Evolutionary conservation across 2,888 invertebrate species (phyloP), one percentile per base, ranked within the genome.

Genomic region (Ectemnius cavifrons): DNA sequence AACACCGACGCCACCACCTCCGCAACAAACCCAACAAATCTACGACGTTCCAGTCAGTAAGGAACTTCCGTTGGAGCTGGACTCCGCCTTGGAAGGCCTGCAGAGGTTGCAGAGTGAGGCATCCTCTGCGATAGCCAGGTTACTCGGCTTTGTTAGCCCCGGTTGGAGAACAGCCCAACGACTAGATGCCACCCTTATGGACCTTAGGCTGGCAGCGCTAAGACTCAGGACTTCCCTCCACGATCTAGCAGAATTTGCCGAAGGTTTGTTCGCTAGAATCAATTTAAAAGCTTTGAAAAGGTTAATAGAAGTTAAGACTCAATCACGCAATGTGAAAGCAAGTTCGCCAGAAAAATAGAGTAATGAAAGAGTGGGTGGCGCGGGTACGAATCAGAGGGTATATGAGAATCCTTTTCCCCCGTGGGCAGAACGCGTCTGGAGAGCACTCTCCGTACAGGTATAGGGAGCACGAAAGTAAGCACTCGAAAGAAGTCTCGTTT

Each of bases 171-270:
- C 94, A 75, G 94, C 94, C 77, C 96, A 96, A 37, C 95, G 95
- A 87, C 92, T 98, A 75, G 95, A 97, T 81, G 93, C 94, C 16
- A 94, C 94, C 71, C 91, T 97, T 58, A 94, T 96, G 92, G 97
- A 98, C 89, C 94, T 98, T 57, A 96, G 96, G 91, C 93, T 96
- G 80, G 95, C 96, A 5, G 96, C 96, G 59, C 93, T 95, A 5
- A 92, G 96, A 65, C 92, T 98, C 61, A 93, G 95, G 80, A 95
- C 96, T 3, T 95, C 96, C 0, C 91, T 98, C 46, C 96, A 96
- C 89, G 97, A 98, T 92, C 94, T 98, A 73, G 94, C 97, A 0
- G 96, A 97, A 82, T 98, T 98, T 89, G 95, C 96, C 0, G 96
- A 97, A 90, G 97, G 97, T 79, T 73, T 65, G 37, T 27, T 37